Evolutionary conservation across 2,888 invertebrate species (phyloP).

Genomic region (Alloscopus bannaensis): DNA sequence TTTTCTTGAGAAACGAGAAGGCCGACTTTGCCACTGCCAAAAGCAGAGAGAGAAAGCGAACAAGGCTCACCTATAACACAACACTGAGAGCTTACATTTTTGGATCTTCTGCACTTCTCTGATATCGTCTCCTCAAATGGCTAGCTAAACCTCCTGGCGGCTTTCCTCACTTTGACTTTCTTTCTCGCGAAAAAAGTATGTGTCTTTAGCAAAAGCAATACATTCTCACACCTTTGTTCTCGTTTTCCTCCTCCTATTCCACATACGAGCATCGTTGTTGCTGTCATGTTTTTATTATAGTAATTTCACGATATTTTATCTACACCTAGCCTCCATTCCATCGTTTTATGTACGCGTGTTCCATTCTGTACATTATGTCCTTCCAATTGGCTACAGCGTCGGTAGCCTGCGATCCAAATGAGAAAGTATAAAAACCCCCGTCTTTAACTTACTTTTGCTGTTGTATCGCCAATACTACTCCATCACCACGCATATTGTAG

Average conservation of each 20-base stretch:
- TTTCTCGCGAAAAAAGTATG: not conserved
- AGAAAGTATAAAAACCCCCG: too few species aligned
- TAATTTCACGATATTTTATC: constrained; percentile 56
- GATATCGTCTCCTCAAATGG: constrained; percentile 39
- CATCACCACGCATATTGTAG: constrained; percentile 30
- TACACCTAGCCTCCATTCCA: not conserved
- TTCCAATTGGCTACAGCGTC: constrained; percentile 27
- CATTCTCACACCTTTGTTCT: constrained; percentile 35
- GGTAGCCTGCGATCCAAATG: too few species aligned
- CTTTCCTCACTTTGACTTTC: constrained; percentile 42
- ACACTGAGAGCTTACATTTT: not conserved
- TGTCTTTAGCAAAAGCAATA: not conserved
- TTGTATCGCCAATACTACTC: too few species aligned
- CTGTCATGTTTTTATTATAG: constrained; percentile 61
- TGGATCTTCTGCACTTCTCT: too few species aligned
- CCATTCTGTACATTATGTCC: too few species aligned
- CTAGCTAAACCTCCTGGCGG: constrained; percentile 49
- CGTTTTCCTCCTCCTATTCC: constrained; percentile 16
- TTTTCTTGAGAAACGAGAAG: constrained; percentile 37
- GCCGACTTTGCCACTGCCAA: constrained; percentile 48
- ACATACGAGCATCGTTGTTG: constrained; percentile 50
- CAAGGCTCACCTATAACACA: not conserved
- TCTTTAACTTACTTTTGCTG: too few species aligned
- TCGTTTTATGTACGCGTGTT: too few species aligned
- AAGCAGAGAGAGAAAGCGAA: constrained; percentile 20